phyloP scores from a whole-genome alignment of 2,797 vertebrate genomes.

The Cossypha dichroa region DNA sequence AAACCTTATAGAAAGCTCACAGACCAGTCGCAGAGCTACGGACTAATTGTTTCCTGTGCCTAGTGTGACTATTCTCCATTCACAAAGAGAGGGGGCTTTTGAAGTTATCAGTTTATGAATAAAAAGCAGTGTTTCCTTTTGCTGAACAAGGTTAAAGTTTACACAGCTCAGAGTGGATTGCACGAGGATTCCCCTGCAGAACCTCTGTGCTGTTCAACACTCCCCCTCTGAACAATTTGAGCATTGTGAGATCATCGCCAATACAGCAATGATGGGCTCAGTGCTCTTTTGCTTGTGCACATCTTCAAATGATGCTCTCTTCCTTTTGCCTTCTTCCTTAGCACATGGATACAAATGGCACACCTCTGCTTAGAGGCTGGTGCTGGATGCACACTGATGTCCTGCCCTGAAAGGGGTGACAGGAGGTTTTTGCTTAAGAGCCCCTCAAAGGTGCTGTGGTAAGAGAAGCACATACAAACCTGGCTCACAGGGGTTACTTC shows the following conservation, averaged over 20 bases:
- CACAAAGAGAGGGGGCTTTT: background rate
- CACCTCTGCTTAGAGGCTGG: rapidly evolving
- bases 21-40: background rate
- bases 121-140: background rate
- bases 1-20: constrained; percentile 6
- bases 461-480: background rate
- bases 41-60: background rate
- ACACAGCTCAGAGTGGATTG: background rate
- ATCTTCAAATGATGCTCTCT: background rate
- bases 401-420: background rate
- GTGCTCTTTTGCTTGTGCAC: background rate
- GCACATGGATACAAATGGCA: background rate
- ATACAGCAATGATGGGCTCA: background rate
- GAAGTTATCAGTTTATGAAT: background rate
- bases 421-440: background rate
- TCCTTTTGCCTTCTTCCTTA: background rate
- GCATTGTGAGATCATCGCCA: rapidly evolving
- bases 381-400: background rate
- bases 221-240: rapidly evolving
- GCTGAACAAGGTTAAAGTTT: background rate
- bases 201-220: background rate
- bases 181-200: background rate
- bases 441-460: rapidly evolving
- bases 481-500: background rate
- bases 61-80: background rate